Conservation (phyloP, 2,888 invertebrate species). For the Chrysina gloriosa region DNA sequence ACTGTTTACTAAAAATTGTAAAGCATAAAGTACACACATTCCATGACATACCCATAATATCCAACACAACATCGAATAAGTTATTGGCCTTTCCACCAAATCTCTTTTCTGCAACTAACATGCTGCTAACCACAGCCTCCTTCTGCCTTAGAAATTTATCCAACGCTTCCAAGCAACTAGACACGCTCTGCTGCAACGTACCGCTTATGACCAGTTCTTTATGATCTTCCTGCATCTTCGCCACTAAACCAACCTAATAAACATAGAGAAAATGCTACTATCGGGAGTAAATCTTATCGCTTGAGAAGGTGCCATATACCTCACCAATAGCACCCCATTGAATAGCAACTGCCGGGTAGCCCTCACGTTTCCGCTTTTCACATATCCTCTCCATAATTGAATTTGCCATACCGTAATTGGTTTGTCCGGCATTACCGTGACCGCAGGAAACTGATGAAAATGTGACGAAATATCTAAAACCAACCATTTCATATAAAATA, state of each 20-base stretch:
- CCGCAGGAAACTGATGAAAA: conserved; percentile 93
- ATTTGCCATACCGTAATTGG: conserved; percentile 90
- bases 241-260: conserved; percentile 72
- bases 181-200: conserved; percentile 39
- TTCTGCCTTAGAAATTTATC: conserved; percentile 78
- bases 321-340: conserved; percentile 52
- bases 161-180: conserved; percentile 69
- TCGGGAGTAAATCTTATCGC: not conserved
- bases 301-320: too few species aligned
- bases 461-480: conserved; percentile 79
- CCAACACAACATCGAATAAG: conserved; percentile 75
- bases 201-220: conserved; percentile 55
- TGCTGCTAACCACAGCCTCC: conserved; percentile 70
- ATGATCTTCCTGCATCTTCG: conserved; percentile 59
- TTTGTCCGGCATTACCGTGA: conserved; percentile 89
- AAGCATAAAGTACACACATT: too few species aligned
- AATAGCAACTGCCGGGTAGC: conserved; percentile 49
- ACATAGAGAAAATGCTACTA: not conserved
- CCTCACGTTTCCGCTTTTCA: conserved; percentile 70
- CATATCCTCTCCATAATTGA: conserved; percentile 89
- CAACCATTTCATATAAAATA: not conserved
- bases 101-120: conserved; percentile 88
- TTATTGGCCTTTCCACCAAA: conserved; percentile 72
- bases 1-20: too few species aligned
- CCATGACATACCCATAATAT: conserved; percentile 74